Conservation (phyloP, 2,888 invertebrate species). For the Cepaea hortensis region DNA sequence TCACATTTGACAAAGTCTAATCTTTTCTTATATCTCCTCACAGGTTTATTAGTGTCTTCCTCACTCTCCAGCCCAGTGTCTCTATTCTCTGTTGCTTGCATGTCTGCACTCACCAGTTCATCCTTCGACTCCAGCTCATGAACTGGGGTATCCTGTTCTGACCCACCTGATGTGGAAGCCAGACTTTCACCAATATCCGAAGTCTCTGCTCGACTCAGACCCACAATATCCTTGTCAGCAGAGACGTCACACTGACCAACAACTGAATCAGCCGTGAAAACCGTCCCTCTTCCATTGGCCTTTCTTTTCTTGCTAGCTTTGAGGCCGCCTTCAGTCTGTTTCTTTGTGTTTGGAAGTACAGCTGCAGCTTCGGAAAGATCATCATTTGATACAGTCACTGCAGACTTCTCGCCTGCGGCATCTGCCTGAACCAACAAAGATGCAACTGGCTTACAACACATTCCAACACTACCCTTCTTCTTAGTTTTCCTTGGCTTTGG, state of each 20-base stretch:
- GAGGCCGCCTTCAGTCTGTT: background rate
- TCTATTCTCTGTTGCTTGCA: constrained; percentile 26
- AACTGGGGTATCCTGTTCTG: constrained; percentile 46
- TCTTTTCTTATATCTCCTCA: constrained; percentile 48
- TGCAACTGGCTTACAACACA: too few species aligned
- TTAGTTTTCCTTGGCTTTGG: background rate
- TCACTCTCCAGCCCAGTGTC: constrained; percentile 49
- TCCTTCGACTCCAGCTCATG: constrained; percentile 46
- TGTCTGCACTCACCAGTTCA: constrained; percentile 11
- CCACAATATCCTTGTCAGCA: constrained; percentile 25
- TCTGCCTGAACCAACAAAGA: constrained; percentile 2
- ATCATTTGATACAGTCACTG: background rate
- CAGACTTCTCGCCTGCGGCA: background rate
- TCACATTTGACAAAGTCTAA: constrained; percentile 52
- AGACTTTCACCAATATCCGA: constrained; percentile 48
- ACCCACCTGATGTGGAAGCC: constrained; percentile 46
- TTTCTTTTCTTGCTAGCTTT: constrained; percentile 13
- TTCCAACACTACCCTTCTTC: background rate
- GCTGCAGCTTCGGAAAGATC: background rate
- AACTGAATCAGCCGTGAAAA: background rate
- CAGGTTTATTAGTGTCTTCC: constrained; percentile 43
- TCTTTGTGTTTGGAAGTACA: background rate
- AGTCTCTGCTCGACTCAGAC: constrained; percentile 29
- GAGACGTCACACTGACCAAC: background rate
- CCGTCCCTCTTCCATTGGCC: background rate